These are phyloP conservation scores for Habropoda laboriosa DNA, from an alignment of 1,140 invertebrate species.

Conservation along the genomic window DNA sequence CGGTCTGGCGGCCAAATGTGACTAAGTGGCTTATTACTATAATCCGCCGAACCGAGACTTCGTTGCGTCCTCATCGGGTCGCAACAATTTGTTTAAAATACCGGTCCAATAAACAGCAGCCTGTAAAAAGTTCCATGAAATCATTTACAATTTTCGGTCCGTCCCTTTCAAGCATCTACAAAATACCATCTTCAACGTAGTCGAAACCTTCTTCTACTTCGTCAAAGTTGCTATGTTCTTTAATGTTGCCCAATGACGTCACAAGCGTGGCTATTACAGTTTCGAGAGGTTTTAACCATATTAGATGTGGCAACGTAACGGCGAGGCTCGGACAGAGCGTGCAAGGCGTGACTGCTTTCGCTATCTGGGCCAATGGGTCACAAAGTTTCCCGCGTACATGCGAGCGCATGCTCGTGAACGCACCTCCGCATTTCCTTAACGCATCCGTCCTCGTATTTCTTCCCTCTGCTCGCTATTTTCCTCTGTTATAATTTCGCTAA, in stretches of 20 bases:
- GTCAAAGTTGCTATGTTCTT: too few species aligned
- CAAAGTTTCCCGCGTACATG: slow-evolving; percentile 74
- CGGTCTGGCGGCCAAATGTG: too few species aligned
- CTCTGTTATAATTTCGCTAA: background rate
- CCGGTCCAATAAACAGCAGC: too few species aligned
- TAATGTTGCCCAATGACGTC: background rate
- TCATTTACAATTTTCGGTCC: too few species aligned
- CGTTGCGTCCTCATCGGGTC: too few species aligned
- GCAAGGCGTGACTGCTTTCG: slow-evolving; percentile 50
- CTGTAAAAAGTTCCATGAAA: too few species aligned
- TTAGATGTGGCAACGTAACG: background rate
- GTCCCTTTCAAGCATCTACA: too few species aligned
- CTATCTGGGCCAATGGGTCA: slow-evolving; percentile 77
- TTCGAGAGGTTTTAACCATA: background rate
- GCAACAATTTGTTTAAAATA: too few species aligned
- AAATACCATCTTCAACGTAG: too few species aligned
- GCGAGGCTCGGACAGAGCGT: background rate
- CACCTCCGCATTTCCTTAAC: slow-evolving; percentile 53
- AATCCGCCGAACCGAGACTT: too few species aligned
- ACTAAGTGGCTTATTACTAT: too few species aligned
- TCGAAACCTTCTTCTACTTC: too few species aligned
- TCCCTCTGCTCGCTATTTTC: background rate
- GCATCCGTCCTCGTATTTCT: background rate
- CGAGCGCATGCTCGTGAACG: slow-evolving; percentile 43
- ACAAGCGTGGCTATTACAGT: background rate